Evolutionary conservation across 2,888 invertebrate species (phyloP), one percentile per base, ranked within the genome.

Genomic region (Zonitis immaculata): DNA sequence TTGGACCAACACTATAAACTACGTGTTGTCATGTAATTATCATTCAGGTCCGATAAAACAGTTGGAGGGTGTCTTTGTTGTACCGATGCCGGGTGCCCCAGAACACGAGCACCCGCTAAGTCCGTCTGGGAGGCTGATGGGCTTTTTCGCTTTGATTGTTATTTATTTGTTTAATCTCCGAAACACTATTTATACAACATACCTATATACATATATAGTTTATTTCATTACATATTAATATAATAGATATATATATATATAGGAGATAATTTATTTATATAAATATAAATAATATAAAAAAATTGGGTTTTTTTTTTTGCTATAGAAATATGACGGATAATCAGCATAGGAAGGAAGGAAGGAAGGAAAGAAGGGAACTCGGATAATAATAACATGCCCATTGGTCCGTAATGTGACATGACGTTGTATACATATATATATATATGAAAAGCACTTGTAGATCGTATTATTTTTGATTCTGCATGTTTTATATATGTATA

Each of bases 21-120:
- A 73, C 68, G 70, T 71, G 73, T 73, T 72, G 73, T 74, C 74
- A 68, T 72, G 74, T 73, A 74, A 74, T 74, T 74, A 73, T 70
- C 73, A 71, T 73, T 69, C 66, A 62, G 67, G 63, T 68, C 69
- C 72, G 73, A 73, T 73, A 73, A 73, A 73, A 70, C 64, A 60
- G 66, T 62, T 62, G 69, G 73, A 68, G 69, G 71, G 71, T 66
- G 66, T 66, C 71, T 73, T 74, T 73, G 72, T 64, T 67, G 66
- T 57, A 51, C 45, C 50, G 51, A 60, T 60, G 69, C 73, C 73
- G 74, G 74, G 73, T 73, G 74, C 73, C 65, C 71, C 66, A 66
- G 68, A 71, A 73, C 72, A 73, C 70, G 67, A 67, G 66, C 67
- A 66, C 72, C 73, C 62, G 66, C 63, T 51, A 63, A 59, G 65